phyloP scores from a whole-genome alignment of 2,888 invertebrate species.

The Drosophila borborema region DNA sequence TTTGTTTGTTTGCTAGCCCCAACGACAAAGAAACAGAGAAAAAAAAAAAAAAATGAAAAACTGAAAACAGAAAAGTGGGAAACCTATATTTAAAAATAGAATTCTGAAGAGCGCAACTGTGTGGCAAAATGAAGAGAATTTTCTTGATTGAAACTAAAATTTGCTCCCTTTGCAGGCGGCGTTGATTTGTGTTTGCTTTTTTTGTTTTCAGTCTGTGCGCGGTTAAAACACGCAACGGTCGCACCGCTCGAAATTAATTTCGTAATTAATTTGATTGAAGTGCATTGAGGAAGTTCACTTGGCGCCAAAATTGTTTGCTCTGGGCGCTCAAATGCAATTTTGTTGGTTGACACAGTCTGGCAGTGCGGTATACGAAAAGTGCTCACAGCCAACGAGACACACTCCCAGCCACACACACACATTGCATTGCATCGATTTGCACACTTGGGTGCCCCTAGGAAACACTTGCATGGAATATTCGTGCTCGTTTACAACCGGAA shows the following conservation, averaged over 20 bases:
- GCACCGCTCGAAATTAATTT: conserved; percentile 39
- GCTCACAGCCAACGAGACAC: neutral
- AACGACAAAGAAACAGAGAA: conserved; percentile 22
- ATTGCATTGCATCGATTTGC: conserved; percentile 16
- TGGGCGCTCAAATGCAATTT: conserved; percentile 76
- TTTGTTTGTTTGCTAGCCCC: conserved; percentile 39
- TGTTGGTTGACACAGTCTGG: conserved; percentile 80
- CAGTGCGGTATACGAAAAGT: conserved; percentile 50
- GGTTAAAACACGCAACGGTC: conserved; percentile 58
- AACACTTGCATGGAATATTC: conserved; percentile 32
- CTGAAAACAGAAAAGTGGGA: conserved; percentile 48
- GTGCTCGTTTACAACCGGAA: conserved; percentile 55
- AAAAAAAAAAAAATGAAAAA: conserved; percentile 8
- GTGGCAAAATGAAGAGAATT: conserved; percentile 37
- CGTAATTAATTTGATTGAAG: conserved; percentile 35
- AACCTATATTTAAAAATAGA: conserved; percentile 58
- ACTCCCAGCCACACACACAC: conserved; percentile 8
- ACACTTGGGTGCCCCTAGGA: conserved; percentile 24
- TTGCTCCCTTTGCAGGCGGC: conserved; percentile 32
- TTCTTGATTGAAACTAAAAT: conserved; percentile 15
- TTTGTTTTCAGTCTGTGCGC: conserved; percentile 50
- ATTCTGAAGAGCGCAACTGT: conserved; percentile 32
- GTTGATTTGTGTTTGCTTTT: conserved; percentile 18
- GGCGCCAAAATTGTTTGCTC: conserved; percentile 61
- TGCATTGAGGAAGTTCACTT: conserved; percentile 49